Evolutionary conservation across 1,140 invertebrate species (phyloP), one percentile per base, ranked within the genome.

Genomic region (fruit fly (Drosophila melanogaster)): DNA sequence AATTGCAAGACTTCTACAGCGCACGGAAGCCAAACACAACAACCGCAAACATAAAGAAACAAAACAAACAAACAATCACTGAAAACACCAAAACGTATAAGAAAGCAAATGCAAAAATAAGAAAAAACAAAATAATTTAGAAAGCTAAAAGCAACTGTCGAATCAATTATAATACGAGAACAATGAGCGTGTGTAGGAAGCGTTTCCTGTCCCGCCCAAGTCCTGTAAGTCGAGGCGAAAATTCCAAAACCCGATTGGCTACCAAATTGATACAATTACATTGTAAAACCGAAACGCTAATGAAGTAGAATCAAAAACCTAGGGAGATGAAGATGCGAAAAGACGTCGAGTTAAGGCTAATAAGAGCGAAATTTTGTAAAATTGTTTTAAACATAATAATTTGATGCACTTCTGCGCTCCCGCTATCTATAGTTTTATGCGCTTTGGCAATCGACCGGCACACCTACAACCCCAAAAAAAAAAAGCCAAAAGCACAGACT

Each of bases 1-100:
- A 83, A 83, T 77, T 78, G 61, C 80, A 81, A 79, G 70, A 78
- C 74, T 74, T 79, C 69, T 75, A 77, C 72, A 86, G 67, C 57
- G 69, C 70, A 72, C 69, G 69, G 73, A 74, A 71, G 60, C 77
- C 26, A 78, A 50, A 50, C 24, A 58, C 50, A 66, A 51, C 43
- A 59, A 51, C 56, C 58, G 30, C 15, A 62, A 43, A 14, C 30
- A 30, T 22, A 22, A 22, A 30, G n/a, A 41, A 41, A 41, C n/a
- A 41, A 62, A 46, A 14, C 56, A 56, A 38, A 26, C 56, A 56
- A 50, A 55, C 55, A 70, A 69, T 51, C 53, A 62, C 43, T 41
- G 26, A 51, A 51, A 51, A 76, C 60, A 65, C 71, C 51, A 75
- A 75, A 43, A 43, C 40, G 53, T 49, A 72, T 57, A 26, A 50